phyloP scores from a whole-genome alignment of 2,113 vertebrate genomes.

The Ahaetulla prasina region DNA sequence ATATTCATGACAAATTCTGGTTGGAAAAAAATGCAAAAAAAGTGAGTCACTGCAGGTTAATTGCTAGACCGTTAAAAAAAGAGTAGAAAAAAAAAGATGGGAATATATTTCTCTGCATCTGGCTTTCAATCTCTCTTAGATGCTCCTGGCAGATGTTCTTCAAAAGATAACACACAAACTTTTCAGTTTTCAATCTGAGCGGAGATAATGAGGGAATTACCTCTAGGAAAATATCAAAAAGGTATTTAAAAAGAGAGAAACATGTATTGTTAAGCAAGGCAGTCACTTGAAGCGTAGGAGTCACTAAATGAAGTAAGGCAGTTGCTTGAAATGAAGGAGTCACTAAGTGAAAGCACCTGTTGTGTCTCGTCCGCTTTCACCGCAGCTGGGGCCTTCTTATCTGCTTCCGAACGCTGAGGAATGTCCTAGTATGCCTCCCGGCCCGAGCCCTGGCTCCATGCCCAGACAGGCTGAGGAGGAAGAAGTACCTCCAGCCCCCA shows the following conservation, averaged over 20 bases:
- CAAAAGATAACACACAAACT: neutral
- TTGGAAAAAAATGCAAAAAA: neutral
- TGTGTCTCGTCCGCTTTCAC: no score
- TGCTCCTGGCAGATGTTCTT: neutral
- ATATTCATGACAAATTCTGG: slow-evolving; percentile 12
- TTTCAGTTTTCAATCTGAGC: neutral
- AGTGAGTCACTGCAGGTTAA: neutral
- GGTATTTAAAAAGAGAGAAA: neutral
- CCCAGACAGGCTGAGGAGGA: no score
- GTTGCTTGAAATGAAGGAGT: neutral
- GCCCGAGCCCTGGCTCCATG: no score
- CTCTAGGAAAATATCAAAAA: neutral
- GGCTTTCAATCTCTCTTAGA: neutral
- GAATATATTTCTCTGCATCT: neutral
- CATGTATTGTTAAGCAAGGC: neutral
- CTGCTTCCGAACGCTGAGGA: no score
- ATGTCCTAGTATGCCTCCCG: no score
- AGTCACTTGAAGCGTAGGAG: neutral
- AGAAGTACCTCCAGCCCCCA: no score
- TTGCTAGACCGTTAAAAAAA: neutral
- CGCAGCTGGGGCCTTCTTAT: no score
- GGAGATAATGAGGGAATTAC: neutral
- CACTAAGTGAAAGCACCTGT: neutral
- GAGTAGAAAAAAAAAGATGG: neutral
- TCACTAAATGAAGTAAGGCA: no score